A percentile compares a stretch with the other conserved stretches of the same genome.
Evolutionary conservation across 2,113 vertebrate species (phyloP).

Genomic region (Ptychochromis oligacanthus): DNA sequence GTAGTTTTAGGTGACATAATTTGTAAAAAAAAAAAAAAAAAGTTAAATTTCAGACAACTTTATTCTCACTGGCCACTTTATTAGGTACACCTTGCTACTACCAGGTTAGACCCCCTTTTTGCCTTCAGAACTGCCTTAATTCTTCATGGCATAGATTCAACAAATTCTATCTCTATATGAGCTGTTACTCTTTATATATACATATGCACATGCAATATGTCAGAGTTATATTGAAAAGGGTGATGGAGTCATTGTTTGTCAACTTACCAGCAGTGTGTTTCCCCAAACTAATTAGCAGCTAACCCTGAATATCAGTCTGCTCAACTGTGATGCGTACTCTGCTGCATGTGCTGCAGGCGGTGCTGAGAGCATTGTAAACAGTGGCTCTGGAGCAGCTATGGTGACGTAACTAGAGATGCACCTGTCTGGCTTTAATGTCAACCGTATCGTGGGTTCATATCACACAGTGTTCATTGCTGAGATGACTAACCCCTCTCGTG

Average conservation of each 20-base stretch:
- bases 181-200: background rate
- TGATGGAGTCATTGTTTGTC: background rate
- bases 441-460: background rate
- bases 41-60: too few relatives aligned
- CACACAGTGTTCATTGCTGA: background rate
- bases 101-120: too few relatives aligned
- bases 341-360: background rate
- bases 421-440: background rate
- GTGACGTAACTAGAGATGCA: too few relatives aligned
- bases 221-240: background rate
- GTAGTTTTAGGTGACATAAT: too few relatives aligned
- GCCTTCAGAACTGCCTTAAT: too few relatives aligned
- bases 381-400: background rate
- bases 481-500: background rate
- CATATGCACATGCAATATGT: background rate
- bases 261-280: background rate
- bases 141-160: too few relatives aligned
- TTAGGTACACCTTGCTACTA: too few relatives aligned
- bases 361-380: background rate
- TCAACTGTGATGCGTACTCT: background rate
- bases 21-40: too few relatives aligned
- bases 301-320: background rate
- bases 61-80: too few relatives aligned
- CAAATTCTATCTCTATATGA: background rate
- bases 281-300: background rate